Evolutionary conservation across 1,140 invertebrate species (phyloP), one percentile per base, ranked within the genome.

Genomic region (Pseudomyrmex pallidus): DNA sequence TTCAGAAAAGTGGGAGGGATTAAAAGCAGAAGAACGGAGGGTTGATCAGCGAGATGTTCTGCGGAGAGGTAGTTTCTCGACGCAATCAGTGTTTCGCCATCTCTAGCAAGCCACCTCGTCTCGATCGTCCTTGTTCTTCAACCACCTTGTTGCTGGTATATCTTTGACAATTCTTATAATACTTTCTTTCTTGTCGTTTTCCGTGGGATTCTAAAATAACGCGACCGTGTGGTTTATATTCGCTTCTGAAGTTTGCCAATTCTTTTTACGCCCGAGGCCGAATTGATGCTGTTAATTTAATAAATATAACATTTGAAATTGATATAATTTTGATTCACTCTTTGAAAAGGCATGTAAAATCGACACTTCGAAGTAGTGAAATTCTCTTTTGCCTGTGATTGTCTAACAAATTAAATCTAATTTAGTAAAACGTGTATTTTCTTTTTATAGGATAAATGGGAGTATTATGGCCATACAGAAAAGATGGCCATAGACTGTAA

Each of bases 21-120:
- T 61, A 66, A 63, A 74, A 64, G 15, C 64, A 80, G 56, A 68
- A 22, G 67, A 35, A 35, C 25, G 13, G 25, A 72, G 15, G 25
- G 13, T 74, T 82, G 72, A 74, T 82, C 78, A 56, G 72, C 57
- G 44, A 80, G 66, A 72, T 80, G 76, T 80, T 66, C 54, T 80
- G 66, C 76, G 76, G 66, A 46, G 46, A 72, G 13, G 66, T 70
- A 80, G 76, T 80, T 80, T 80, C 76, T 70, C 64, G 44, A 44
- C 59, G 76, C 76, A 80, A 80, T 80, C 76, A 80, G 76, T 80
- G 54, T 54, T 66, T 50, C 76, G 56, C 44, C 50, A 25, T 48
- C 66, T 59, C 56, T 5, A 25, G 17, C 63, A 57, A 25, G 12
- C 50, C 64, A 52, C 62, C 35, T 54, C 74, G 15, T 44, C 68